phyloP scores from a whole-genome alignment of 2,888 invertebrate genomes.

The Seladonia tumulorum region DNA sequence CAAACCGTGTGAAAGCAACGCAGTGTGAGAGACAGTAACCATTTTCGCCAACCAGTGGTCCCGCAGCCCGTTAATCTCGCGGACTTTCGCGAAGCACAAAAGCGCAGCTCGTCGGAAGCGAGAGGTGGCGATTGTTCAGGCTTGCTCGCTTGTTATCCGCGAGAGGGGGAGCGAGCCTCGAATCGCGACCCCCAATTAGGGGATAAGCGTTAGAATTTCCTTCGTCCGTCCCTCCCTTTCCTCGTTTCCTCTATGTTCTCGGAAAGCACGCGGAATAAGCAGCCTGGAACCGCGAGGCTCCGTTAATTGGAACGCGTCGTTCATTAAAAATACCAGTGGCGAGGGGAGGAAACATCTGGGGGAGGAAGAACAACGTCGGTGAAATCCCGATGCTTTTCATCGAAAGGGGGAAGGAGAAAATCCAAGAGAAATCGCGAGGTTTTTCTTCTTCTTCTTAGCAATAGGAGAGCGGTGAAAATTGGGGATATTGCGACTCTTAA shows the following conservation, averaged over 20 bases:
- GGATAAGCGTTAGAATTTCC: conserved; percentile 8
- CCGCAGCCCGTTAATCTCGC: conserved; percentile 2
- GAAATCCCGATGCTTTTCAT: not conserved
- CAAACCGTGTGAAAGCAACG: not conserved
- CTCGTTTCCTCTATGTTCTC: not conserved
- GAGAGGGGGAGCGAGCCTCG: not conserved
- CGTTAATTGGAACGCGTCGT: conserved; percentile 19
- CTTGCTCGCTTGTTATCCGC: not conserved
- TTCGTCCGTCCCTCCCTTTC: not conserved
- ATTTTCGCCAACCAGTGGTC: not conserved
- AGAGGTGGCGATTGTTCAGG: not conserved
- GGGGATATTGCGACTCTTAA: too few relatives aligned
- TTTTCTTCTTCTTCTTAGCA: not conserved
- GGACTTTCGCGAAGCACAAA: not conserved
- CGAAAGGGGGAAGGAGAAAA: not conserved
- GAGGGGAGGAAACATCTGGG: not conserved
- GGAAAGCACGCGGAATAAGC: conserved; percentile 13
- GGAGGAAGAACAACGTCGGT: not conserved
- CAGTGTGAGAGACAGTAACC: not conserved
- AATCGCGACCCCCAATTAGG: conserved; percentile 5
- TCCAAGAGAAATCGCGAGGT: not conserved
- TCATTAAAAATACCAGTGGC: conserved; percentile 17
- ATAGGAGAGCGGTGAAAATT: too few relatives aligned
- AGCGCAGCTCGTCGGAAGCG: not conserved
- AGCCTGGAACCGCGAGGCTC: not conserved